phyloP scores from a whole-genome alignment of 2,888 invertebrate genomes.

The Chouioia cunea region DNA sequence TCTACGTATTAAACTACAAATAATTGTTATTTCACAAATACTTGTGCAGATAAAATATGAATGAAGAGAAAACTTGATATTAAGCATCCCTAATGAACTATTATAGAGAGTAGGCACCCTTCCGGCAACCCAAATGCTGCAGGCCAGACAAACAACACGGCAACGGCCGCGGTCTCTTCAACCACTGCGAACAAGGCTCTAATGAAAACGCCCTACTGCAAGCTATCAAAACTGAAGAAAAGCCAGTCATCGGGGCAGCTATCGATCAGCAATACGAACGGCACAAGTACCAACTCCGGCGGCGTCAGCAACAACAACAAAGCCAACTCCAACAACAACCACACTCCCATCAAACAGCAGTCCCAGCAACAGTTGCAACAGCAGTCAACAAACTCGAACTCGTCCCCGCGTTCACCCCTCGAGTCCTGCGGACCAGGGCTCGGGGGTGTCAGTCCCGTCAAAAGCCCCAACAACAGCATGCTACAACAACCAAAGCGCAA shows the following conservation, averaged over 20 bases:
- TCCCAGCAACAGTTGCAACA: slow-evolving; percentile 47
- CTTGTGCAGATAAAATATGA: too few species aligned
- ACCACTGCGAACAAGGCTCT: slow-evolving; percentile 51
- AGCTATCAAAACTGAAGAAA: slow-evolving; percentile 65
- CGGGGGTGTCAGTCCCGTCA: slow-evolving; percentile 54
- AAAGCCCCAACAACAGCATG: slow-evolving; percentile 55
- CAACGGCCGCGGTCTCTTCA: too few species aligned
- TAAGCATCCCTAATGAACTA: slow-evolving; percentile 9
- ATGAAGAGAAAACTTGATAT: too few species aligned
- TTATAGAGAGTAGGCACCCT: slow-evolving; percentile 65
- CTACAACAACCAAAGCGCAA: slow-evolving; percentile 61
- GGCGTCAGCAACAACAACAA: slow-evolving; percentile 33
- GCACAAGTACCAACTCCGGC: slow-evolving; percentile 3
- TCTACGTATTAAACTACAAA: background rate
- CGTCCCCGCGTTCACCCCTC: slow-evolving; percentile 63
- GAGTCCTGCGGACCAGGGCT: slow-evolving; percentile 55
- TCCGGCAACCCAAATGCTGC: slow-evolving; percentile 62
- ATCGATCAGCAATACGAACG: slow-evolving; percentile 43
- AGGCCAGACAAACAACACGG: too few species aligned
- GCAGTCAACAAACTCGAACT: slow-evolving; percentile 49
- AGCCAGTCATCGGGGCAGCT: slow-evolving; percentile 55
- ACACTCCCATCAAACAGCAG: slow-evolving; percentile 59
- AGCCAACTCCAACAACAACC: slow-evolving; percentile 54
- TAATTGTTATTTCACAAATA: background rate
- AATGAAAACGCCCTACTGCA: slow-evolving; percentile 65